Base-by-base conservation (phyloP, 53 echinoderm and acorn worm species). In the Echinometra lucunter region DNA sequence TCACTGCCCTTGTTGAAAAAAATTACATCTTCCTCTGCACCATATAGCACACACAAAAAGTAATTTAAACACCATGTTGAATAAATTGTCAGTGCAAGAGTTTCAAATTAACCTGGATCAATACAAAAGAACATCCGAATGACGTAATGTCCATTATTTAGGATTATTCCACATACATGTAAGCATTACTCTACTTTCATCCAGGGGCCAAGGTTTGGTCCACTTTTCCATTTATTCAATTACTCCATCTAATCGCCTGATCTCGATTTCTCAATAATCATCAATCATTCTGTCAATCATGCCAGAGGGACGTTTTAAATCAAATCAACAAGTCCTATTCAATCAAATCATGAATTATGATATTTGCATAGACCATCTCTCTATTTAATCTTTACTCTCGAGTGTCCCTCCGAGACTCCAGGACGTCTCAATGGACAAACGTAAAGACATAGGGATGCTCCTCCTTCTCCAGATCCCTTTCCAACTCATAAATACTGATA, bases 331-430 rank as follows among this genome's bases (percentile, higher is more conserved):
- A 60, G 70, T n/a, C 30, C 91, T 67, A 89, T 89, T 91, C 91
- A 91, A 91, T 91, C 69, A 66, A 58, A 66, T 70, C 91, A 91
- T 91, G 91, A 91, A 38, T 91, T 66, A 91, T 91, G 91, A 66
- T 91, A 67, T 91, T 66, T 58, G 45, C 91, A 67, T 27, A 70
- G 91, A 66, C 42, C 66, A 91, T 66, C 44, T 70, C 66, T 67
- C 37, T 91, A 91, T 91, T 91, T 91, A 63, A 66, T 91, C 66
- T 91, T 17, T 27, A 30, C 44, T 27, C 42, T 69, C 18, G 44
- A 67, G 66, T 91, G 91, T 67, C 66, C 66, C 44, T 37, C 21
- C 2, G 45, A 67, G 91, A 66, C 91, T 91, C 91, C 91, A 85
- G 15, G 49, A 45, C 49, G 85, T 85, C 85, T 85, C 49, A 49